Evolutionary conservation across 2,888 invertebrate genomes (phyloP).

Genomic region (Sericinus montela): DNA sequence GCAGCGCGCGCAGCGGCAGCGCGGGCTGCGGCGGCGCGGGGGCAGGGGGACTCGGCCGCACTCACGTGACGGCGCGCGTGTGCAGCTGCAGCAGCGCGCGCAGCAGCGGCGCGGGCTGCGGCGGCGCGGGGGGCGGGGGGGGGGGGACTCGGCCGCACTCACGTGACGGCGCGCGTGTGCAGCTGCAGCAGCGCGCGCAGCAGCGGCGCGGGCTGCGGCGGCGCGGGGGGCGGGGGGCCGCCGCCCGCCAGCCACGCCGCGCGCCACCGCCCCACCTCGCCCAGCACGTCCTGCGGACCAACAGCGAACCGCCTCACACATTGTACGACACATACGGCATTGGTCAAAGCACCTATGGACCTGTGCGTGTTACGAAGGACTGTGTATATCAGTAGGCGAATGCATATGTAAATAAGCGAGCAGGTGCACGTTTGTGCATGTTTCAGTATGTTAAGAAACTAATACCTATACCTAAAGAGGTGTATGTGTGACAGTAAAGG

Average conservation of each 20-base stretch:
- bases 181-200: conserved; percentile 41
- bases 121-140: not conserved
- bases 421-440: no score
- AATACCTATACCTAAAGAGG: no score
- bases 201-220: conserved; percentile 30
- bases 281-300: conserved; percentile 77
- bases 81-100: conserved; percentile 41
- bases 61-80: conserved; percentile 35
- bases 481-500: no score
- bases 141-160: not conserved
- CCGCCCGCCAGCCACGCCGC: conserved; percentile 70
- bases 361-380: no score
- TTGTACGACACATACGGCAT: no score
- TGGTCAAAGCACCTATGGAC: no score
- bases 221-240: conserved; percentile 22
- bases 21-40: not conserved
- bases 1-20: conserved; percentile 24
- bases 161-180: conserved; percentile 38
- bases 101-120: conserved; percentile 33
- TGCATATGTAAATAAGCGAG: no score
- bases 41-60: not conserved
- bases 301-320: no score
- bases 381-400: no score
- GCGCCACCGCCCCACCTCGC: conserved; percentile 82
- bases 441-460: no score